These are phyloP conservation scores for Lasiommata megera DNA, from an alignment of 2,888 invertebrate species.

Conservation along the genomic window DNA sequence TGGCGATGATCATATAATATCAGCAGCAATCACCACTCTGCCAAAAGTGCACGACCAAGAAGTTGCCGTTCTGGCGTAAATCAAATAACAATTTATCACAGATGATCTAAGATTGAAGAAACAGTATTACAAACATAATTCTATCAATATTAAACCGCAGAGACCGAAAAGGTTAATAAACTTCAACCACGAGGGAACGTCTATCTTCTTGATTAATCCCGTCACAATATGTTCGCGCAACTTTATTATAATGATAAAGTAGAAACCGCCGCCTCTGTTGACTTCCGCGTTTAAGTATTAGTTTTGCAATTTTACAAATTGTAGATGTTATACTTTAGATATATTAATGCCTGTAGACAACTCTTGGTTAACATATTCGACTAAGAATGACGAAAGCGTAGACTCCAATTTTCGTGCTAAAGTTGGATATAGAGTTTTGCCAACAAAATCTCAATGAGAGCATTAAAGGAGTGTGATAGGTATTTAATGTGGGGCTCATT, in stretches of 20 bases:
- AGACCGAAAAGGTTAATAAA: conserved; percentile 23
- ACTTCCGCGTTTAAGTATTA: conserved; percentile 25
- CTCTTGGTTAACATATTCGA: too few species aligned
- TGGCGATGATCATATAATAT: too few species aligned
- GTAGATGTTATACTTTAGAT: not conserved
- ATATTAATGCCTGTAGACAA: too few species aligned
- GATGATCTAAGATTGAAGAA: not conserved
- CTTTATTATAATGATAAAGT: conserved; percentile 34
- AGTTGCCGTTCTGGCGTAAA: too few species aligned
- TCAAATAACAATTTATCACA: not conserved
- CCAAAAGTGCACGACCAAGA: too few species aligned
- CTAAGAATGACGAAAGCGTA: too few species aligned
- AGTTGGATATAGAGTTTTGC: too few species aligned
- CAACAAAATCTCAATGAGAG: too few species aligned
- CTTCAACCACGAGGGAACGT: conserved; percentile 27
- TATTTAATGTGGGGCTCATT: too few species aligned
- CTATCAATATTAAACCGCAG: conserved; percentile 9
- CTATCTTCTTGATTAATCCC: conserved; percentile 34
- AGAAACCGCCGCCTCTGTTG: conserved; percentile 23
- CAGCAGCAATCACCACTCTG: too few species aligned
- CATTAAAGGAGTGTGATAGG: too few species aligned
- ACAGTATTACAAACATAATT: conserved; percentile 16
- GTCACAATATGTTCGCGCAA: conserved; percentile 34
- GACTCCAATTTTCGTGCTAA: too few species aligned
- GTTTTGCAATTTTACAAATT: conserved; percentile 3